phyloP scores from a whole-genome alignment of 1,140 invertebrate species.

The Mamestra configurata region DNA sequence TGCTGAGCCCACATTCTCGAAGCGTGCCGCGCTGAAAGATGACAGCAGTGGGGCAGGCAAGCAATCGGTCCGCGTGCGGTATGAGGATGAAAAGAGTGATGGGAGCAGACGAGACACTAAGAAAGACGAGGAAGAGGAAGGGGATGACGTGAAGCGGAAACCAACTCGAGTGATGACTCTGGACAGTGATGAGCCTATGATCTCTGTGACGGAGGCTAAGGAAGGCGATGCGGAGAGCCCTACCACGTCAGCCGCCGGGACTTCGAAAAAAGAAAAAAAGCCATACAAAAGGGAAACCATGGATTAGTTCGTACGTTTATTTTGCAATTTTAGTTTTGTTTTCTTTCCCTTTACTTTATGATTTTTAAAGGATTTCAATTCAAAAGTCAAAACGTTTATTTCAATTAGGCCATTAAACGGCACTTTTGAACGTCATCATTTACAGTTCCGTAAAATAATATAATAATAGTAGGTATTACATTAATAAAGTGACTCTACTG shows the following conservation, averaged over 20 bases:
- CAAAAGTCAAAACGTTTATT: too few species aligned
- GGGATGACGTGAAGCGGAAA: background rate
- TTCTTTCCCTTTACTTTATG: too few species aligned
- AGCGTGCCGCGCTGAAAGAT: background rate
- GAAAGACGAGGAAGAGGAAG: background rate
- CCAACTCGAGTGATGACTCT: background rate
- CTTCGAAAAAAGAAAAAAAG: too few species aligned
- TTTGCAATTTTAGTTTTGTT: too few species aligned
- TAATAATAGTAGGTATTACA: too few species aligned
- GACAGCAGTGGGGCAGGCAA: background rate
- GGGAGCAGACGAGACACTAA: background rate
- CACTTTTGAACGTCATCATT: too few species aligned
- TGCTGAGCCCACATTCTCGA: background rate
- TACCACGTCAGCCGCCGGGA: background rate
- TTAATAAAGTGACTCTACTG: too few species aligned
- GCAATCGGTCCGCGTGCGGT: slow-evolving; percentile 49
- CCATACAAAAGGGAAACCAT: too few species aligned
- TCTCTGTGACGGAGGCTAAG: background rate
- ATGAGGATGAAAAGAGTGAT: slow-evolving; percentile 50
- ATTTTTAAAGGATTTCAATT: too few species aligned
- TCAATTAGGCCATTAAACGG: too few species aligned
- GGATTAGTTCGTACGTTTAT: too few species aligned
- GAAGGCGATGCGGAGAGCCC: background rate
- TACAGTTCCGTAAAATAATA: too few species aligned
- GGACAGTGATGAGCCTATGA: background rate